phyloP scores from a whole-genome alignment of 2,888 invertebrate genomes.

The Parnassius mnemosyne region DNA sequence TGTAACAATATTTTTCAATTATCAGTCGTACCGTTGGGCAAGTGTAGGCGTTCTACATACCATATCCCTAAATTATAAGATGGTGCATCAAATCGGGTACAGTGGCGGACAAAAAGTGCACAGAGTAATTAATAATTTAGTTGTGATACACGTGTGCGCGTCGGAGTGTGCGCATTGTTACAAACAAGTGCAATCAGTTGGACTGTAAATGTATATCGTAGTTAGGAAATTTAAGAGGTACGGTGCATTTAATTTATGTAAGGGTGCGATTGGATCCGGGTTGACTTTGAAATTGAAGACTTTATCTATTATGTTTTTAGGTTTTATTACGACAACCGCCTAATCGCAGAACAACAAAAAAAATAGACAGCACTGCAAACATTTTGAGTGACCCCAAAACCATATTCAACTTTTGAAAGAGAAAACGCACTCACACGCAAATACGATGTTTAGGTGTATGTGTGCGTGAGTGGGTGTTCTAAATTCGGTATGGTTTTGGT shows the following conservation, averaged over 20 bases:
- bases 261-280: constrained; percentile 38
- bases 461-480: too few species aligned
- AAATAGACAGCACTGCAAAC: too few species aligned
- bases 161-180: constrained; percentile 53
- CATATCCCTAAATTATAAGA: constrained; percentile 71
- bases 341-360: too few species aligned
- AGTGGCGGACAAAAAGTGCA: constrained; percentile 54
- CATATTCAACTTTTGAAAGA: too few species aligned
- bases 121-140: constrained; percentile 66
- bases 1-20: constrained; percentile 7
- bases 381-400: too few species aligned
- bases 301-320: neutral
- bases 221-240: constrained; percentile 73
- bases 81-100: constrained; percentile 54
- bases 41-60: constrained; percentile 58
- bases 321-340: neutral
- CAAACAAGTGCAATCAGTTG: constrained; percentile 66
- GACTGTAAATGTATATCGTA: constrained; percentile 71
- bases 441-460: too few species aligned
- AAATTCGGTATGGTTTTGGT: too few species aligned
- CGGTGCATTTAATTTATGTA: constrained; percentile 75
- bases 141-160: constrained; percentile 67
- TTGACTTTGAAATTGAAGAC: constrained; percentile 48
- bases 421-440: too few species aligned
- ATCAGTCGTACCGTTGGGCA: constrained; percentile 17